Evolutionary conservation across 2,888 invertebrate genomes (phyloP), one percentile per base, ranked within the genome.

Genomic region (Drosophila paracracens): DNA sequence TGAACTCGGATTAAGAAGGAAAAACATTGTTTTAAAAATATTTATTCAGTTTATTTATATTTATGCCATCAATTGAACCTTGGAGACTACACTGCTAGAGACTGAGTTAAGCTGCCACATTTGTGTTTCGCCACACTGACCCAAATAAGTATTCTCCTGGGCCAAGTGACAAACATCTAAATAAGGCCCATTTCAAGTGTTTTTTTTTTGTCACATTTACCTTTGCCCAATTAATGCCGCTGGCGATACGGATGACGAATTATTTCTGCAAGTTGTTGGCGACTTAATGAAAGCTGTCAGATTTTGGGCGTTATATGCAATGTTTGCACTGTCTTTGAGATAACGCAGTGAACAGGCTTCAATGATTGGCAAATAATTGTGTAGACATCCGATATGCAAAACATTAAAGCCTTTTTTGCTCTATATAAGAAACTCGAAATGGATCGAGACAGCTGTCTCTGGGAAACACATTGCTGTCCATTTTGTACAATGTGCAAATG

Each of bases 191-290:
- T 33, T 53, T 53, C 35, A 53, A 53, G 54, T 27, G 11, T 40
- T 21, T 46, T 31, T 6, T 29, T 31, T 33, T 33, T 33, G 33
- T 4, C 46, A 50, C 50, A 10, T 50, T 50, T 50, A 50, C 50
- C 35, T 36, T 54, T 36, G 54, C 25, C 27, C 25, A 54, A 54
- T 54, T 54, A 36, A 36, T 54, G 35, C 16, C 35, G 6, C 35
- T 21, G 16, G 16, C 16, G 10, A 35, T 5, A 25, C 8, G 8
- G 21, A 3, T 33, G 33, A 11, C 33, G 33, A 11, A 11, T 36
- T 25, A 54, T 54, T 54, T 21, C 3, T 18, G 27, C 35, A 16
- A 16, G 53, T 53, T 21, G 53, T 53, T 35, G 7, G 21, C 21
- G 8, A 5, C 54, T 27, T 25, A 2, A 46, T 35, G n/a, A 57